Evolutionary conservation across 2,113 vertebrate species (phyloP).

Genomic region (rabbit (Oryctolagus cuniculus)): DNA sequence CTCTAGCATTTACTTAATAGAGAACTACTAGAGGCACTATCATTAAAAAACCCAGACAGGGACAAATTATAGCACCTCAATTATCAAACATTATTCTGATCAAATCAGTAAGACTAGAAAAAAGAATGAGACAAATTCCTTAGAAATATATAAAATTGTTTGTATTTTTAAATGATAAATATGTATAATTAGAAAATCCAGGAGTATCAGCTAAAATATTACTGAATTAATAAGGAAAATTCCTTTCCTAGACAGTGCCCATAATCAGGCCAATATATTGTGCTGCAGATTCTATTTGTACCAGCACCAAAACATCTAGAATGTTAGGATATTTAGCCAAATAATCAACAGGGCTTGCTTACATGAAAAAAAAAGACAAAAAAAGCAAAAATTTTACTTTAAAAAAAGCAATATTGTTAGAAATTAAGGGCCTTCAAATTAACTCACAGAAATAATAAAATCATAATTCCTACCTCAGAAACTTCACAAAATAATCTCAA

Average conservation of each 20-base stretch:
- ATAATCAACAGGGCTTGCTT: neutral
- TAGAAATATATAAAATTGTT: constrained; percentile 32
- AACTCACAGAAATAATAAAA: neutral
- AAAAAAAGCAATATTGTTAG: constrained; percentile 12
- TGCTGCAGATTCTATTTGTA: neutral
- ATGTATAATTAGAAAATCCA: neutral
- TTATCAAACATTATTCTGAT: neutral
- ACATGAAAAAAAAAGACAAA: neutral
- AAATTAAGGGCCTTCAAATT: constrained; percentile 11
- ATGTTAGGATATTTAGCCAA: constrained; percentile 25
- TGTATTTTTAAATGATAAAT: neutral
- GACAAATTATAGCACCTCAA: neutral
- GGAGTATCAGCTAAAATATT: neutral
- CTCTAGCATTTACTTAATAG: neutral
- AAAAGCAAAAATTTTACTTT: constrained; percentile 29
- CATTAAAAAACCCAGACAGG: constrained; percentile 4
- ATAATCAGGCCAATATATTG: neutral
- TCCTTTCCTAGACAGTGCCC: neutral
- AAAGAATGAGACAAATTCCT: constrained; percentile 11
- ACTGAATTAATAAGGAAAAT: constrained; percentile 19
- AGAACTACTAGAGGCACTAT: neutral
- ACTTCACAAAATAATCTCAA: constrained; percentile 39
- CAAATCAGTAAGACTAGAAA: neutral
- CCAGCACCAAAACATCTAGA: neutral
- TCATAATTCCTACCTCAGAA: neutral